Conservation (phyloP, 2,113 vertebrate genomes). For the Dipodomys merriami region DNA sequence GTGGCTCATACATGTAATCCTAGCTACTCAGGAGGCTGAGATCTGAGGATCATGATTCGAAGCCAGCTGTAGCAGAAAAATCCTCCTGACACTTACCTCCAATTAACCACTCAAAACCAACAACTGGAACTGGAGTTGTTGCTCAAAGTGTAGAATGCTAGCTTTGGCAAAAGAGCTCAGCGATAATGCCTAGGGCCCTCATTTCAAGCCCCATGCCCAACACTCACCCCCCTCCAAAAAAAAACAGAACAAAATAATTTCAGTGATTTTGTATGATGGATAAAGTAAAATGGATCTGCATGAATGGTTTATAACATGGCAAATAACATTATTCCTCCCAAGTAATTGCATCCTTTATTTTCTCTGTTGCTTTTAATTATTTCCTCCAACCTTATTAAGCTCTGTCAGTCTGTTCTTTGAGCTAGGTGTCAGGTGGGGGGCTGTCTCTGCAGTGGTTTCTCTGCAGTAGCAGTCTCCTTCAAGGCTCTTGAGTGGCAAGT, state of each 20-base stretch:
- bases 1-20: too few species aligned
- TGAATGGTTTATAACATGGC: background rate
- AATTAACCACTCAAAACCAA: background rate
- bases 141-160: too few species aligned
- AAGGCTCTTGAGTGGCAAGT: background rate
- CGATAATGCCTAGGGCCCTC: too few species aligned
- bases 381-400: background rate
- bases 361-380: background rate
- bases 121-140: too few species aligned
- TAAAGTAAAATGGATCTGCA: background rate
- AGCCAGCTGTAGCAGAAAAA: too few species aligned
- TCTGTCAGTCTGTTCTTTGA: background rate
- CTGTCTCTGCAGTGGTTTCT: background rate
- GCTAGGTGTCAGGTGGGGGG: background rate
- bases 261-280: background rate
- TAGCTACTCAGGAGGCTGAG: too few species aligned
- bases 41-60: too few species aligned
- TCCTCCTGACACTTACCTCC: too few species aligned
- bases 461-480: background rate
- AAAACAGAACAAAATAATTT: too few species aligned
- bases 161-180: too few species aligned
- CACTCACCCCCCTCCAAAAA: too few species aligned
- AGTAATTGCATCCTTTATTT: background rate
- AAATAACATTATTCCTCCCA: background rate
- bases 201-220: too few species aligned